phyloP scores from a whole-genome alignment of 53 echinoderm and acorn worm species.

The Holothuria leucospilota region DNA sequence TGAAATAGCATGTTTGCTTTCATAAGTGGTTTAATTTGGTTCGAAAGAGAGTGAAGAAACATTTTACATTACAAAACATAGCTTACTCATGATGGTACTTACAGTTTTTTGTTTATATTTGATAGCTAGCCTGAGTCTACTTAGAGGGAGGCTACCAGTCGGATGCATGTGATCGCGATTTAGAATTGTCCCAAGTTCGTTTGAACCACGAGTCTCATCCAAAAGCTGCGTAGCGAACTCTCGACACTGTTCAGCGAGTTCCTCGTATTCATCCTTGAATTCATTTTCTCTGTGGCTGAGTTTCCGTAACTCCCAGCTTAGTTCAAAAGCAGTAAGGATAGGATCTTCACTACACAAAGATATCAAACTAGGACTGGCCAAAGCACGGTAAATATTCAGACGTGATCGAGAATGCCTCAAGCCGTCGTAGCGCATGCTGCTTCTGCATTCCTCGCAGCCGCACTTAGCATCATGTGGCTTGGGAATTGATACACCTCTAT shows the following conservation, averaged over 20 bases:
- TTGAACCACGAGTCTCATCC: conserved; percentile 94
- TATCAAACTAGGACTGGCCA: conserved; percentile 94
- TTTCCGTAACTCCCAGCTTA: conserved; percentile 96
- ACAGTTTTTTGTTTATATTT: conserved; percentile 96
- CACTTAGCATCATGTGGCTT: conserved; percentile 98
- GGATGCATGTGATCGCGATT: conserved; percentile 83
- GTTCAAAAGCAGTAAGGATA: conserved; percentile 93
- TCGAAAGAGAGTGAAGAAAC: too few relatives aligned
- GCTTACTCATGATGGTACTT: conserved; percentile 32
- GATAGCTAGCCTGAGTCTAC: conserved; percentile 88
- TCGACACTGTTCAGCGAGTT: conserved; percentile 86
- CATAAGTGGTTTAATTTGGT: too few relatives aligned
- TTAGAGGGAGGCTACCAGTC: conserved; percentile 72
- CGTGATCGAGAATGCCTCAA: conserved; percentile 92
- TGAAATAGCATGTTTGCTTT: too few relatives aligned
- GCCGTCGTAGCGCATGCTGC: conserved; percentile 95
- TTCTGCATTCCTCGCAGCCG: conserved; percentile 95
- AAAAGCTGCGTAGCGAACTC: conserved; percentile 87
- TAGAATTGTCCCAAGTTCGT: conserved; percentile 84
- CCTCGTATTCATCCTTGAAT: conserved; percentile 96
- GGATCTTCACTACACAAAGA: conserved; percentile 95
- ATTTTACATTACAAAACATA: too few relatives aligned
- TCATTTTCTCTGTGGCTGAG: conserved; percentile 95
- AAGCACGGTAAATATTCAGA: conserved; percentile 93
- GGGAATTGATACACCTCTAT: conserved; percentile 95